Conservation (phyloP, 2,113 vertebrate genomes). For the Crotalus tigris region DNA sequence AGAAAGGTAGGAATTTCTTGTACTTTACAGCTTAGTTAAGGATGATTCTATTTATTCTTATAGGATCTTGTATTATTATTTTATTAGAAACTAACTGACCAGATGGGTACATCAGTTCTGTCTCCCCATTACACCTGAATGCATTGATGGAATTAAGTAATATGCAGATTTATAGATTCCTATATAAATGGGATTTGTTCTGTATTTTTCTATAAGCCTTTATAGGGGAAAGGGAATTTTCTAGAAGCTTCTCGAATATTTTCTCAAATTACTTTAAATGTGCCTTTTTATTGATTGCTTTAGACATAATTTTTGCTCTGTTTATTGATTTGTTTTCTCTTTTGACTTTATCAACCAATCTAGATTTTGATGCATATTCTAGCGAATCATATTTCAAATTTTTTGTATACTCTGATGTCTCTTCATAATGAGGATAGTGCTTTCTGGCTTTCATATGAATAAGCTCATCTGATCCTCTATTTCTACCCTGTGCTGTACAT, state of each 20-base stretch:
- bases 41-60: slow-evolving; percentile 6
- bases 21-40: slow-evolving; percentile 11
- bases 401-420: neutral
- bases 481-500: neutral
- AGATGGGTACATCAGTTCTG: fast-evolving
- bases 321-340: neutral
- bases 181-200: neutral
- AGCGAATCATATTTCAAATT: neutral
- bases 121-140: neutral
- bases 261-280: neutral
- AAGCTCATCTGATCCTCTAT: neutral
- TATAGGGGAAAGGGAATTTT: neutral
- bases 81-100: neutral
- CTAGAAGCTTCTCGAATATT: neutral
- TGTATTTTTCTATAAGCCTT: neutral
- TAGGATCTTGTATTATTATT: neutral
- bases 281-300: neutral
- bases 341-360: neutral
- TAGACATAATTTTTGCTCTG: neutral
- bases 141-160: neutral
- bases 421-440: neutral
- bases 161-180: neutral
- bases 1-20: slow-evolving; percentile 83
- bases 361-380: neutral
- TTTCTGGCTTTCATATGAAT: neutral